A percentile compares a stretch with the other conserved stretches of the same genome.
Evolutionary conservation across 2,797 vertebrate species (phyloP).

Genomic region (Nasua narica): DNA sequence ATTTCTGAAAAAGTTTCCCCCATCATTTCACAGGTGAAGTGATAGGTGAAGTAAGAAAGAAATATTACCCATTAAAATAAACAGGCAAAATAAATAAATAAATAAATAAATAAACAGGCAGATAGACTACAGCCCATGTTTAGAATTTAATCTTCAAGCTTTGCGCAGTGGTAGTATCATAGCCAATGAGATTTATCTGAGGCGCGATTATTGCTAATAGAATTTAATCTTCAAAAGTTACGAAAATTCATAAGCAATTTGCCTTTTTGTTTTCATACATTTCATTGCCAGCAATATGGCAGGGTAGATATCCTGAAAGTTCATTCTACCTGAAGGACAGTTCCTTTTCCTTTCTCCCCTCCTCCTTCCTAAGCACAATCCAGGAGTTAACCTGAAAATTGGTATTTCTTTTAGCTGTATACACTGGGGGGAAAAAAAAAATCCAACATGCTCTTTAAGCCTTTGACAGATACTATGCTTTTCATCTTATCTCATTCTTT

Average conservation of each 20-base stretch:
- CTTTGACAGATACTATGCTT: background rate
- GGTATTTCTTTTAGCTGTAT: conserved; percentile 13
- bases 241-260: background rate
- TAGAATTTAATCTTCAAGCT: background rate
- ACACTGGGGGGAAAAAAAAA: background rate
- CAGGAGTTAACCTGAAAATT: background rate
- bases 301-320: background rate
- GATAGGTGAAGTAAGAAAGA: background rate
- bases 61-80: background rate
- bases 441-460: background rate
- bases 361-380: background rate
- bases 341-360: background rate
- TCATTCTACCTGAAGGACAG: background rate
- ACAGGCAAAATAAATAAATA: too few relatives aligned
- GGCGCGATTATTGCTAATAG: too few relatives aligned
- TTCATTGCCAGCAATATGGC: background rate
- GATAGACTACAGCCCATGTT: background rate
- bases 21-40: background rate
- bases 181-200: too few relatives aligned
- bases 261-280: background rate
- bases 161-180: too few relatives aligned
- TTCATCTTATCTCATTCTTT: conserved; percentile 19
- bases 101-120: background rate
- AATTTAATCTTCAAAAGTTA: background rate
- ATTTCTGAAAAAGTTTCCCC: background rate